Conservation (phyloP, 2,113 vertebrate species). For the Calyptommatus sinebrachiatus region DNA sequence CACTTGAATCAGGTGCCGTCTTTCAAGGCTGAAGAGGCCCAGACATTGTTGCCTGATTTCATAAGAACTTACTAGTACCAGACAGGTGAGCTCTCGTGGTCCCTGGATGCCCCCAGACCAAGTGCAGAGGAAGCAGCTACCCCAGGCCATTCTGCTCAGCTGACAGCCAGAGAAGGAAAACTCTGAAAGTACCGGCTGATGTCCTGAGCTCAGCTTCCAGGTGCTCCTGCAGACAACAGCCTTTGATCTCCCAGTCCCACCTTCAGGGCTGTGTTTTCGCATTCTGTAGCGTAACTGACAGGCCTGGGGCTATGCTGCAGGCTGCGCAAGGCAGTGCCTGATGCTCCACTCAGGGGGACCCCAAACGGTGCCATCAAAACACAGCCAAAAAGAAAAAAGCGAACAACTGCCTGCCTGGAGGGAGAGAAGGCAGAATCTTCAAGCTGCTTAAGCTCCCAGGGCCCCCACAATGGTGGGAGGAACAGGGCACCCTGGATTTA, state of each 20-base stretch:
- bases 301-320: fast-evolving
- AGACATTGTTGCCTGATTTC: too few relatives aligned
- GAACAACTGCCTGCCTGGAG: not conserved
- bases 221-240: not conserved
- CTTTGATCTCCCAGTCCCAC: constrained; percentile 4
- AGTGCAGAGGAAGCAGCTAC: too few relatives aligned
- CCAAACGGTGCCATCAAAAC: fast-evolving
- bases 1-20: too few relatives aligned
- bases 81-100: too few relatives aligned
- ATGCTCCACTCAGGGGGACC: not conserved
- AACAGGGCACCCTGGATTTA: not conserved
- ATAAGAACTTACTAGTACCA: too few relatives aligned
- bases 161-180: too few relatives aligned
- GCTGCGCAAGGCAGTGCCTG: not conserved
- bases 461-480: fast-evolving
- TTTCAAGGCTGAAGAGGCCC: too few relatives aligned
- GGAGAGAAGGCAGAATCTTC: not conserved
- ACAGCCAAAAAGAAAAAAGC: not conserved
- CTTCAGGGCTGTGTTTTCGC: not conserved
- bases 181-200: not conserved
- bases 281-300: not conserved
- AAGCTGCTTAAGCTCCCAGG: not conserved
- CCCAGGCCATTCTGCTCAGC: too few relatives aligned
- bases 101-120: not conserved
- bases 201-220: not conserved